Percentiles rank a stretch among this genome's conserved stretches.
These are phyloP conservation scores for Leptinotarsa peninsularis DNA, from an alignment of 2,888 invertebrate genomes.

Conservation along the genomic window DNA sequence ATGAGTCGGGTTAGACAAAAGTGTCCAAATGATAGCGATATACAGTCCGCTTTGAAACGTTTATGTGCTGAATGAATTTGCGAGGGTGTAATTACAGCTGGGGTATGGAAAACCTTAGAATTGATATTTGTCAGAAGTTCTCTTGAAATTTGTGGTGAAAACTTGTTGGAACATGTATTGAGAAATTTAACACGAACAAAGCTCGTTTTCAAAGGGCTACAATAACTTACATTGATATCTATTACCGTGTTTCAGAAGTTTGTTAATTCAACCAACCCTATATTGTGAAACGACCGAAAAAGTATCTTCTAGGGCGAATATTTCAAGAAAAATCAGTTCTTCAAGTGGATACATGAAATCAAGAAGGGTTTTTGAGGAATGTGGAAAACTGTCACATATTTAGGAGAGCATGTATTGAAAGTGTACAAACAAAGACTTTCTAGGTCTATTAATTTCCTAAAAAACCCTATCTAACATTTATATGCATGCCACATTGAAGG, in stretches of 20 bases:
- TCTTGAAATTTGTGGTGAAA: not conserved
- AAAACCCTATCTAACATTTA: constrained; percentile 37
- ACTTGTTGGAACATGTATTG: not conserved
- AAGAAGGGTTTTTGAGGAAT: constrained; percentile 1
- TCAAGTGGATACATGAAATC: constrained; percentile 9
- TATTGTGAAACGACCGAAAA: not conserved
- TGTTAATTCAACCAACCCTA: not conserved
- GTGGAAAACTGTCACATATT: not conserved
- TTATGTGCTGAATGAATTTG: not conserved
- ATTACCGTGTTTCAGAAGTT: no score
- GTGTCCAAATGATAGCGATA: constrained; percentile 25
- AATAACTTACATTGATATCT: no score
- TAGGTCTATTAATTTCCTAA: not conserved
- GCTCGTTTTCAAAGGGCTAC: no score
- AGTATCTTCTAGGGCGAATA: no score
- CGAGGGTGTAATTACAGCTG: not conserved
- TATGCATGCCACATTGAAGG: constrained; percentile 40
- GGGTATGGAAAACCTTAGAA: not conserved
- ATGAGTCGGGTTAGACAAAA: constrained; percentile 30
- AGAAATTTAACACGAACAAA: not conserved
- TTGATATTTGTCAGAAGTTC: constrained; percentile 1
- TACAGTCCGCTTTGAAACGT: not conserved
- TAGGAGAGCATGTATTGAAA: not conserved
- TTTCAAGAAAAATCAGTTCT: not conserved
- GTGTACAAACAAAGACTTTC: not conserved